Conservation (phyloP, 2,797 vertebrate genomes). For the Sebastes baramenuke region DNA sequence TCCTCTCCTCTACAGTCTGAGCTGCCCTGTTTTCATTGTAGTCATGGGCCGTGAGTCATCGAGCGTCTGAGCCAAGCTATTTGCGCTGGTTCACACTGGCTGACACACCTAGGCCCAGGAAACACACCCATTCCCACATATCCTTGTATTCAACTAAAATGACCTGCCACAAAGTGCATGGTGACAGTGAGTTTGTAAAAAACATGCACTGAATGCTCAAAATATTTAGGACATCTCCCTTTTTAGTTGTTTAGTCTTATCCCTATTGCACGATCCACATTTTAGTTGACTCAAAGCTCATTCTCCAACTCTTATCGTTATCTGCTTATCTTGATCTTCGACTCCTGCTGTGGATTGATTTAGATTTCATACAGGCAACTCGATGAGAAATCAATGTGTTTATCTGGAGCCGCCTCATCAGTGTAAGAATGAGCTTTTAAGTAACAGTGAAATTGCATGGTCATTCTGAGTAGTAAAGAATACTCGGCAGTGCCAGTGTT, state of each 20-base stretch:
- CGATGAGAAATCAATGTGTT: background rate
- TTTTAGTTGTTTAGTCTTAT: background rate
- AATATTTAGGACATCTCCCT: conserved; percentile 1
- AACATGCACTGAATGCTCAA: background rate
- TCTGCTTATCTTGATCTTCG: background rate
- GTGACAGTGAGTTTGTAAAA: conserved; percentile 19
- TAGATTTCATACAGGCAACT: background rate
- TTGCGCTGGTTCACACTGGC: conserved; percentile 78
- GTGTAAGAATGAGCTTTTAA: background rate
- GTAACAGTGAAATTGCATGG: background rate
- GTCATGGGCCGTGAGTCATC: conserved; percentile 81
- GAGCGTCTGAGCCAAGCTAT: conserved; percentile 75
- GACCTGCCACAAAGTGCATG: conserved; percentile 35
- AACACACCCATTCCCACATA: conserved; percentile 83
- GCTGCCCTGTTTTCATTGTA: conserved; percentile 77
- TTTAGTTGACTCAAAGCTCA: background rate
- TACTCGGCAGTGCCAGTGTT: background rate
- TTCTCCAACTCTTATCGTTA: background rate
- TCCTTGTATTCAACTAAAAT: conserved; percentile 73
- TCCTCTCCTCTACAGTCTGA: conserved; percentile 63
- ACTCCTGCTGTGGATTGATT: background rate
- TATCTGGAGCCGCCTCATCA: background rate
- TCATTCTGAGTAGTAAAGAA: background rate
- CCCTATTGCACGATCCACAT: background rate
- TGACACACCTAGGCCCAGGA: conserved; percentile 85